Conservation (phyloP, 23 tunicate genomes). For the Botrylloides violaceus region DNA sequence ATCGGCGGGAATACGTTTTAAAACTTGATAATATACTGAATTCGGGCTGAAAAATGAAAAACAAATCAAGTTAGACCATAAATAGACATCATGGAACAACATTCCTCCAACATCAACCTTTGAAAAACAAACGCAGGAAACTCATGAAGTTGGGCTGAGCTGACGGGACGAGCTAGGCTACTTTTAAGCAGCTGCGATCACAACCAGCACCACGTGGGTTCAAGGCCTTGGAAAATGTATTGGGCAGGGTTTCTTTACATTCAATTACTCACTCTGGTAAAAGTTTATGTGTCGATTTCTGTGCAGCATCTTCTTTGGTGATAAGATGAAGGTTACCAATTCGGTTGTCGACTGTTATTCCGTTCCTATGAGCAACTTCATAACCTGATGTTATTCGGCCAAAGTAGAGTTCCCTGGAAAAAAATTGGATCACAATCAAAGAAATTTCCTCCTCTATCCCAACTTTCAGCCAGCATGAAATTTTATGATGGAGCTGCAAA, state of each 20-base stretch:
- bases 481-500: too few species aligned
- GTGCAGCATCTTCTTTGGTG: neutral
- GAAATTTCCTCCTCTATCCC: neutral
- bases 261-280: too few species aligned
- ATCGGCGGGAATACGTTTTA: slow-evolving; percentile 33
- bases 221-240: too few species aligned
- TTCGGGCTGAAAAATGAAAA: neutral
- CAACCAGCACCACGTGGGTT: too few species aligned
- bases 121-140: neutral
- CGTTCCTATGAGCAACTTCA: slow-evolving; percentile 27
- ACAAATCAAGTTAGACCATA: neutral
- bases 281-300: neutral
- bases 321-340: slow-evolving; percentile 22
- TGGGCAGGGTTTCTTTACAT: too few species aligned
- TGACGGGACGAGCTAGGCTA: too few species aligned
- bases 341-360: slow-evolving; percentile 39
- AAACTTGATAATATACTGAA: slow-evolving; percentile 25
- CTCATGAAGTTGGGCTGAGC: neutral
- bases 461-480: too few species aligned
- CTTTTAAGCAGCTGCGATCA: too few species aligned
- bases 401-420: slow-evolving; percentile 27
- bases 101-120: too few species aligned
- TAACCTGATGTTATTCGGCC: slow-evolving; percentile 22
- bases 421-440: neutral
- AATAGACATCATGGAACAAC: neutral